Conservation (phyloP, 2,113 vertebrate species). For the Phrynocephalus versicolor region DNA sequence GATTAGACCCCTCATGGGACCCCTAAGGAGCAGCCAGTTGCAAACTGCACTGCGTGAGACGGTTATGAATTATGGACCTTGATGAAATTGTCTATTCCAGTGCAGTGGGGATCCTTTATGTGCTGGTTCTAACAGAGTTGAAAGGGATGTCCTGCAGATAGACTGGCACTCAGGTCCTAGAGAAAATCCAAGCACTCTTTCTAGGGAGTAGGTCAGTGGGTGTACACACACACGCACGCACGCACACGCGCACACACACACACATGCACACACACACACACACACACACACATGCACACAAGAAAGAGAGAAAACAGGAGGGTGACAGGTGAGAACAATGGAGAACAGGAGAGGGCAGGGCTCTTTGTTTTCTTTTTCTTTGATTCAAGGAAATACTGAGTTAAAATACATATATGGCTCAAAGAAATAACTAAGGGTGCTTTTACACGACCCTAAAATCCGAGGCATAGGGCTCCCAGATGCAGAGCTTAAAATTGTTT, state of each 20-base stretch:
- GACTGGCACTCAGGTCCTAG: background rate
- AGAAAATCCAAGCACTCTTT: background rate
- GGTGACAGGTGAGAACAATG: background rate
- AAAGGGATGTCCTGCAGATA: background rate
- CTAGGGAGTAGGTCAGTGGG: background rate
- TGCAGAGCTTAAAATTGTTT: too few relatives aligned
- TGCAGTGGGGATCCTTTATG: background rate
- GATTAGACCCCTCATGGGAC: background rate
- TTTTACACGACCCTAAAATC: too few relatives aligned
- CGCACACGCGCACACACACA: too few relatives aligned
- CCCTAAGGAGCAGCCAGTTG: background rate
- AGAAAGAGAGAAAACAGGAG: background rate
- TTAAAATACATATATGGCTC: too few relatives aligned
- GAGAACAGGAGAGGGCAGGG: background rate
- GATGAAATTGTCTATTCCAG: conserved; percentile 8
- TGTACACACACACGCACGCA: too few relatives aligned
- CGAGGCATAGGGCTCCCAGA: too few relatives aligned
- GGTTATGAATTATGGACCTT: conserved; percentile 21
- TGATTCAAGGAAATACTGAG: background rate
- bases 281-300: background rate
- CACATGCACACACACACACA: background rate
- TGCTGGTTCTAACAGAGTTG: background rate
- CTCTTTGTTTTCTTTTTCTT: background rate
- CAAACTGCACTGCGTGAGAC: background rate
- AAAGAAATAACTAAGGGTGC: too few relatives aligned